Percentiles rank a stretch among this genome's conserved stretches.
Conservation (phyloP, 23 tunicate species). For the Aplidium turbinatum region DNA sequence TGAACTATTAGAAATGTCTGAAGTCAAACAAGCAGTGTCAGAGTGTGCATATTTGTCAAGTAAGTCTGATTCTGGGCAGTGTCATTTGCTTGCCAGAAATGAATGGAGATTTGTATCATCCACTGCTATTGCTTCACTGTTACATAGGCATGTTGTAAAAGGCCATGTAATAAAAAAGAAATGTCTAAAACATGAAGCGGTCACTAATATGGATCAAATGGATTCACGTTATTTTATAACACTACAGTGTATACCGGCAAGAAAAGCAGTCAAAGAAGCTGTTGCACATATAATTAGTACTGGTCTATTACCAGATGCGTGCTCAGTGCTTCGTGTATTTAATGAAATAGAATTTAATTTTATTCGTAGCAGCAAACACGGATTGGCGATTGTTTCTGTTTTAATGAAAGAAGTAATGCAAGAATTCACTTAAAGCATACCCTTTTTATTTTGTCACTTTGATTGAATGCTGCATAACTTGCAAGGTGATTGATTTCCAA, state of each 20-base stretch:
- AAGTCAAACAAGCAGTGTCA: neutral
- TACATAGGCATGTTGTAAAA: conserved; percentile 18
- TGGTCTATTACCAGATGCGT: neutral
- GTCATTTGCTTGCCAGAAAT: neutral
- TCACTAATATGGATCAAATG: conserved; percentile 41
- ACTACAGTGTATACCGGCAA: neutral
- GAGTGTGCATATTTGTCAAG: neutral
- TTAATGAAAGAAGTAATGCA: no score
- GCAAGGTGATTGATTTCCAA: no score
- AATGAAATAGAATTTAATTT: conserved; percentile 27
- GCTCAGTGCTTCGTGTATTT: neutral
- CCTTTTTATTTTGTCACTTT: no score
- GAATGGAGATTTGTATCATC: conserved; percentile 1
- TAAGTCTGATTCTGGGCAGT: neutral
- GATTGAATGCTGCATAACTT: no score
- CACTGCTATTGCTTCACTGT: neutral
- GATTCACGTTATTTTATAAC: conserved; percentile 45
- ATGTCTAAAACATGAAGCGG: conserved; percentile 23
- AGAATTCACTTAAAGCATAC: no score
- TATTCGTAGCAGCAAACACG: conserved; percentile 33
- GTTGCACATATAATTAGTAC: neutral
- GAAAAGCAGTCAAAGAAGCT: conserved; percentile 1
- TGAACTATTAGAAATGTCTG: conserved; percentile 30
- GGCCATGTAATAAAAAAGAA: conserved; percentile 36
- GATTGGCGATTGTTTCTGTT: conserved; percentile 5